A percentile compares a stretch with the other conserved stretches of the same genome.
These are phyloP conservation scores for Thecophora atra DNA, from an alignment of 2,888 invertebrate species.

Conservation along the genomic window DNA sequence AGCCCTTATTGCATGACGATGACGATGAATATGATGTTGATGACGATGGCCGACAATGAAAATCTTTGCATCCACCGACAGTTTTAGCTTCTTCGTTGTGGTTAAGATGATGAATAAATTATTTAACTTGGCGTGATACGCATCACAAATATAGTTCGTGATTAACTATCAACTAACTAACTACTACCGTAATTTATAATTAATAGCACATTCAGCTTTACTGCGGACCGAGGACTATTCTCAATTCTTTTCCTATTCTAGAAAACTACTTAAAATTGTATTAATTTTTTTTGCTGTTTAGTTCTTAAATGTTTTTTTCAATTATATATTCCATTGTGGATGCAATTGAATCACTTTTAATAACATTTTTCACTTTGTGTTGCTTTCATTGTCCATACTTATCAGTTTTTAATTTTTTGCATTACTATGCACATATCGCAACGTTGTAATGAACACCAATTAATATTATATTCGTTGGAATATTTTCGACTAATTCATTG, in stretches of 20 bases:
- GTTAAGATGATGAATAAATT: not conserved
- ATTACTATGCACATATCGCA: conserved; percentile 32
- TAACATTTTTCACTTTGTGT: conserved; percentile 12
- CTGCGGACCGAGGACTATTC: not conserved
- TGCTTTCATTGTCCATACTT: conserved; percentile 21
- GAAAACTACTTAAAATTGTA: too few relatives aligned
- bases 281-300: not conserved
- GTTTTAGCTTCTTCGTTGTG: not conserved
- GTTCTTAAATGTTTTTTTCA: not conserved
- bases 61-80: conserved; percentile 12
- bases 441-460: conserved; percentile 9
- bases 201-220: not conserved
- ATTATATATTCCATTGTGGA: not conserved
- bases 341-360: not conserved
- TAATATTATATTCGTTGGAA: conserved; percentile 22
- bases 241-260: too few relatives aligned
- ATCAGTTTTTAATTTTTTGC: conserved; percentile 7
- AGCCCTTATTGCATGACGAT: conserved; percentile 56
- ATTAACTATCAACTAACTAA: not conserved
- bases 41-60: conserved; percentile 2
- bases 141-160: not conserved
- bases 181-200: not conserved
- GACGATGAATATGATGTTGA: conserved; percentile 3
- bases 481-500: conserved; percentile 34
- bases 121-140: not conserved